phyloP scores from a whole-genome alignment of 2,797 vertebrate genomes.

The Trematomus bernacchii region DNA sequence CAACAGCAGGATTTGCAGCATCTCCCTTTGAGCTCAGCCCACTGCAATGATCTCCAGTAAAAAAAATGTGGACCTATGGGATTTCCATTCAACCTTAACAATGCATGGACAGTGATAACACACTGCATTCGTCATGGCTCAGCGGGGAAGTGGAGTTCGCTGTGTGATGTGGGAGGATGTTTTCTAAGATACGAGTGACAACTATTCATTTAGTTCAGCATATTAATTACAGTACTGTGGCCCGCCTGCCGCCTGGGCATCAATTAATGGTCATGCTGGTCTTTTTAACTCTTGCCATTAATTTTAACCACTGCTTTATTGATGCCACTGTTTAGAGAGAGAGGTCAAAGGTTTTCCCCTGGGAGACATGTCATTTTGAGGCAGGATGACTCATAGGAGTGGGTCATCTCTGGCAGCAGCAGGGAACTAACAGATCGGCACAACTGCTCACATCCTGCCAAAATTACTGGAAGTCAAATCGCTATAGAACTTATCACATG shows the following conservation, averaged over 20 bases:
- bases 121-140: conserved; percentile 11
- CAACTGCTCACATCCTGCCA: conserved; percentile 37
- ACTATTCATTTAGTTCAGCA: conserved; percentile 43
- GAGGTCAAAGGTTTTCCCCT: conserved; percentile 26
- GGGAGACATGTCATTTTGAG: conserved; percentile 12
- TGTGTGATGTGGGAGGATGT: conserved; percentile 23
- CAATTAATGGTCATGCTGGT: conserved; percentile 15
- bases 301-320: conserved; percentile 20
- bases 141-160: not conserved
- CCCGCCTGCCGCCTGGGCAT: not conserved
- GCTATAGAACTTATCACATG: conserved; percentile 33
- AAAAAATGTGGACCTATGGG: conserved; percentile 18
- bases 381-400: conserved; percentile 40
- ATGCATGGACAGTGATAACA: conserved; percentile 33
- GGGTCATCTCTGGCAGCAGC: conserved; percentile 25
- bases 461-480: conserved; percentile 36
- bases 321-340: not conserved
- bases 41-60: conserved; percentile 48
- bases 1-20: conserved; percentile 20
- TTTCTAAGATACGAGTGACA: conserved; percentile 42
- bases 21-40: conserved; percentile 25
- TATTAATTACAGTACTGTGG: conserved; percentile 46
- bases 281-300: conserved; percentile 6
- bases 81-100: conserved; percentile 32
- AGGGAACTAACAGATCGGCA: conserved; percentile 22